Evolutionary conservation across 2,113 vertebrate species (phyloP), one percentile per base, ranked within the genome.

Genomic region (Oncorhynchus mykiss): DNA sequence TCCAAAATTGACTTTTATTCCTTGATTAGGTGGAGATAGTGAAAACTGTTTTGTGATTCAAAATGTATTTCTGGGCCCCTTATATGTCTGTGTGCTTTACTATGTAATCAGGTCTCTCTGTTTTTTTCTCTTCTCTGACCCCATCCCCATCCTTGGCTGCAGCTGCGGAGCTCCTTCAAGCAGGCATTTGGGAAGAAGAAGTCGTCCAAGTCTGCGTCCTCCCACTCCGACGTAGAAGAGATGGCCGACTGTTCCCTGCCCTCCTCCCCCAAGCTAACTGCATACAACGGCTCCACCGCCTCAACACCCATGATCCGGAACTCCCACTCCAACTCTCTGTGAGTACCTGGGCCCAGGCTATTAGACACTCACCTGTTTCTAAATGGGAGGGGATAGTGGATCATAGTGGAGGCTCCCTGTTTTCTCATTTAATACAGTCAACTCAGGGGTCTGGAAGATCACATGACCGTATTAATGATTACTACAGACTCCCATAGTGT

Each of bases 121-220:
- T 22, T 54, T 9, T 24, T 20, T 16, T 14, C n/a, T 65, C 22
- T 48, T 13, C 24, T 29, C 29, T 48, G 60, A 74, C 62, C 62
- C 11, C 91, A 11, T 25, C 84, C 24, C 91, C 27, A 14, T 39
- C 45, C 45, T 2, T 18, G 9, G 16, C 45, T 90, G 80, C 90
- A 96, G 95, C 90, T 96, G 80, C 93, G 95, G 88, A 96, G 95
- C 83, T 96, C 95, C 74, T 96, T 96, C 91, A 96, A 96, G 87
- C 95, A 96, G 92, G 95, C 95, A 57, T 96, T 96, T 85, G 93
- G 95, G 60, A 96, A 96, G 91, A 96, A 96, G 86, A 96, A 96
- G 77, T 90, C 95, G 16, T 90, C 93, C 74, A 96, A 96, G 79
- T 93, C 93, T 12, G 92, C 93, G 65, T 95, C 95, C 27, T 95